phyloP scores from a whole-genome alignment of 2,888 invertebrate species.

The Monochamus alternatus region DNA sequence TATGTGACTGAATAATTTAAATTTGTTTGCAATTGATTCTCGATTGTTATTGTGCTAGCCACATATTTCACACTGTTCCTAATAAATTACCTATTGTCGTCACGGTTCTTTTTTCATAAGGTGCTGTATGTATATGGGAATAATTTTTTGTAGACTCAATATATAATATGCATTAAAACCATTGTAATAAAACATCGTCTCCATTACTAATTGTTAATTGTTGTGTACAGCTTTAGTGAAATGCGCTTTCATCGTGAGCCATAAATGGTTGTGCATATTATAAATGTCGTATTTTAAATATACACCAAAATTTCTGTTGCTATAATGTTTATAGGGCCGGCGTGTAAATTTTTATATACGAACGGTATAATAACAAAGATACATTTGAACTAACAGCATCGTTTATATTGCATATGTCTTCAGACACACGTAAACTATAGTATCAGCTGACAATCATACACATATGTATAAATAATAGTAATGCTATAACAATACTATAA shows the following conservation, averaged over 20 bases:
- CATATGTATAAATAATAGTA: too few relatives aligned
- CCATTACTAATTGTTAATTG: constrained; percentile 65
- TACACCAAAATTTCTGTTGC: constrained; percentile 31
- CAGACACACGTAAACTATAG: too few relatives aligned
- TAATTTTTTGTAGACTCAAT: constrained; percentile 51
- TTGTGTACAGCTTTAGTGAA: constrained; percentile 69
- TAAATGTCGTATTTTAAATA: constrained; percentile 63
- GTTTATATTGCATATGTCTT: neutral
- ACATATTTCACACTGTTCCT: neutral
- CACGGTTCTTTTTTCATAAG: neutral
- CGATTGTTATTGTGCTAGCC: neutral
- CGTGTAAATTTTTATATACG: constrained; percentile 11
- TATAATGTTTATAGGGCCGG: constrained; percentile 32
- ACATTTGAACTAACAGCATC: neutral
- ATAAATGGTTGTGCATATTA: constrained; percentile 70
- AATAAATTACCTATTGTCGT: neutral
- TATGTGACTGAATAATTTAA: too few relatives aligned
- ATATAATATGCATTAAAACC: constrained; percentile 68
- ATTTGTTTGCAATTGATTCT: too few relatives aligned
- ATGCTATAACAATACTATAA: neutral
- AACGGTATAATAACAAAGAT: neutral
- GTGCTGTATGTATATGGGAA: constrained; percentile 28
- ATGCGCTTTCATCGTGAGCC: constrained; percentile 63
- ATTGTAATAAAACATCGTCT: constrained; percentile 65
- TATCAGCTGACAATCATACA: too few relatives aligned